Conservation (phyloP, 2,113 vertebrate genomes). For the Hemiscyllium ocellatum region DNA sequence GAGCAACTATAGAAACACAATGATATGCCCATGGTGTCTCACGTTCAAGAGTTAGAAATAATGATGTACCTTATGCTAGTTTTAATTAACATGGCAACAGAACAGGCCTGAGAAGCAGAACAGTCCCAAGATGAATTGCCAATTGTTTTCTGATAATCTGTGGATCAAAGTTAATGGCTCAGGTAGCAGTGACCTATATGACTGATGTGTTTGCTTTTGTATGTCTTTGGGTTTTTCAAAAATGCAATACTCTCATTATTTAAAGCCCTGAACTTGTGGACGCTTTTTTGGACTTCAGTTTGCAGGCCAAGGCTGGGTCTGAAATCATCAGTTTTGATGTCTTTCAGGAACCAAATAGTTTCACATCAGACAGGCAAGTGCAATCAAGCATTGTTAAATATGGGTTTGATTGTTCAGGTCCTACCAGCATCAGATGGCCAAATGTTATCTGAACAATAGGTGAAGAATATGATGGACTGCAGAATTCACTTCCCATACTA, state of each 20-base stretch:
- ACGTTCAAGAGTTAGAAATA: neutral
- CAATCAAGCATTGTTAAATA: neutral
- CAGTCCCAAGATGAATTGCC: neutral
- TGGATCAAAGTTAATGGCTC: neutral
- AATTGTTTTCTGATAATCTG: neutral
- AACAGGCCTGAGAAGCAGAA: neutral
- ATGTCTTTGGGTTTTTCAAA: no score
- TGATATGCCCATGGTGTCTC: neutral
- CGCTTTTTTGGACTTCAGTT: neutral
- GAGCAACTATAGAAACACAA: neutral
- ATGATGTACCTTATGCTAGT: neutral
- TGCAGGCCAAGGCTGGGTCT: no score
- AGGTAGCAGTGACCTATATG: neutral
- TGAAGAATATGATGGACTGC: neutral
- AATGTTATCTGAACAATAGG: neutral
- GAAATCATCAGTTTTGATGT: no score
- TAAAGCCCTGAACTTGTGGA: neutral
- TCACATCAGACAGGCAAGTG: neutral
- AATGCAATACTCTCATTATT: neutral
- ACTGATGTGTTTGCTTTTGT: neutral
- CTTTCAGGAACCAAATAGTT: neutral
- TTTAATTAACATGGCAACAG: neutral
- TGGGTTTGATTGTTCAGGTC: no score
- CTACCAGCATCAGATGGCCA: neutral
- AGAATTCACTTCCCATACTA: neutral